Percentiles rank a stretch among this genome's conserved stretches.
Conservation (phyloP, 2,797 vertebrate species). For the Pseudomugil tenellus region DNA sequence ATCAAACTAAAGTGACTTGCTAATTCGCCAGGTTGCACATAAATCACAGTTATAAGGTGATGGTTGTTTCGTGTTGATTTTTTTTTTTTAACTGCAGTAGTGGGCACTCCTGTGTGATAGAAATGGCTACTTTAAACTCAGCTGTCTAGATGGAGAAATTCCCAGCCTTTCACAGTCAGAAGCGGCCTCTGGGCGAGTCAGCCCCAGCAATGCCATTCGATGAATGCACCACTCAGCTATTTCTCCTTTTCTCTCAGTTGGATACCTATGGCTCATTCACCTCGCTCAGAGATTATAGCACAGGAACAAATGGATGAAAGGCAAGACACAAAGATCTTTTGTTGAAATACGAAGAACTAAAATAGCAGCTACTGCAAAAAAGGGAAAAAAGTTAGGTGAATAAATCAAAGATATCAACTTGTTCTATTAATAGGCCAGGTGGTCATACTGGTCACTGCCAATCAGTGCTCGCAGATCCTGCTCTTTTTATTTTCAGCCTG, state of each 20-base stretch:
- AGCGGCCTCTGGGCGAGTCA: constrained; percentile 30
- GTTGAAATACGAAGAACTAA: constrained; percentile 25
- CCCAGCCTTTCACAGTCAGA: constrained; percentile 37
- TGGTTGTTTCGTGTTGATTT: constrained; percentile 17
- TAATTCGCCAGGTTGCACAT: constrained; percentile 19
- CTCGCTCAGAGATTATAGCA: constrained; percentile 34
- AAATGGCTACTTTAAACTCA: constrained; percentile 40
- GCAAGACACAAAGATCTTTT: constrained; percentile 21
- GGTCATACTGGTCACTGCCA: constrained; percentile 56
- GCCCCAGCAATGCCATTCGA: constrained; percentile 26
- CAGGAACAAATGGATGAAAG: constrained; percentile 6
- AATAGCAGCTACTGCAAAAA: constrained; percentile 16
- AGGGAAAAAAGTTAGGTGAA: constrained; percentile 24
- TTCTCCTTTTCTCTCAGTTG: constrained; percentile 53
- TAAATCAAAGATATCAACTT: constrained; percentile 54
- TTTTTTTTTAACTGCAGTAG: neutral
- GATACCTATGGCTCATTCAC: constrained; percentile 54
- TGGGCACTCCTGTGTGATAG: constrained; percentile 28
- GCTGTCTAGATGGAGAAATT: constrained; percentile 34
- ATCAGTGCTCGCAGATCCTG: constrained; percentile 78
- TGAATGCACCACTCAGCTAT: constrained; percentile 54
- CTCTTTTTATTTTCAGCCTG: constrained; percentile 65
- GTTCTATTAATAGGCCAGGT: constrained; percentile 80
- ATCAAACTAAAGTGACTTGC: constrained; percentile 41
- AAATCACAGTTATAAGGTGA: constrained; percentile 29